Evolutionary conservation across 2,113 vertebrate species (phyloP), one percentile per base, ranked within the genome.

Genomic region (Myrmecophaga tridactyla): DNA sequence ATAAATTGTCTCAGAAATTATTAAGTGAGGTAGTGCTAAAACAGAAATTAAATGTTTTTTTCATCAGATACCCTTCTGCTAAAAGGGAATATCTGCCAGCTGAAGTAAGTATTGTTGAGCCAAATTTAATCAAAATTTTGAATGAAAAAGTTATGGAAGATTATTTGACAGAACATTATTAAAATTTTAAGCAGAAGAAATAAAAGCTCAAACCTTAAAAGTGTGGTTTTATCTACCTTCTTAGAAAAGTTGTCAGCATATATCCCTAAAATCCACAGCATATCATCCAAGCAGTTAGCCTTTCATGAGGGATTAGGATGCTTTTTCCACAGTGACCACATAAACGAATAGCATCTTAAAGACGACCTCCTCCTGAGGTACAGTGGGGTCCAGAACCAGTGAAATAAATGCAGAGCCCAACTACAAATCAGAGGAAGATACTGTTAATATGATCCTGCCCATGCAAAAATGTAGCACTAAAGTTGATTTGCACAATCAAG

Each of bases 171-270:
- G 41, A 48, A 41, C 41, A 51, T 46, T 73, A 81, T 41, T 92
- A 43, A 89, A 82, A 85, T 25, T 90, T 7, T 58, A 80, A 94
- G 94, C 34, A 69, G 21, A 69, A 96, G 58, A 91, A 86, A 78
- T 18, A 85, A 46, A 93, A 76, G 18, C 15, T 88, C n/a, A 76
- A 62, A 53, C 34, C 14, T 75, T 51, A 90, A 92, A 72, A 60
- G 18, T 86, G n/a, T 85, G 56, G 62, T 18, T 13, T 65, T 63
- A 65, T 29, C 23, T 31, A 80, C 53, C 17, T 65, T 75, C 48
- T 89, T 65, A 78, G 65, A 80, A 92, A 83, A 95, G 78, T 4
- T 1, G 29, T 6, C 51, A 62, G 82, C 81, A 87, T 21, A 20
- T 13, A 48, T 60, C 25, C 67, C n/a, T 81, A 27, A 86, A 92